Conservation (phyloP, 2,888 invertebrate genomes). For the Aproaerema taeniolella region DNA sequence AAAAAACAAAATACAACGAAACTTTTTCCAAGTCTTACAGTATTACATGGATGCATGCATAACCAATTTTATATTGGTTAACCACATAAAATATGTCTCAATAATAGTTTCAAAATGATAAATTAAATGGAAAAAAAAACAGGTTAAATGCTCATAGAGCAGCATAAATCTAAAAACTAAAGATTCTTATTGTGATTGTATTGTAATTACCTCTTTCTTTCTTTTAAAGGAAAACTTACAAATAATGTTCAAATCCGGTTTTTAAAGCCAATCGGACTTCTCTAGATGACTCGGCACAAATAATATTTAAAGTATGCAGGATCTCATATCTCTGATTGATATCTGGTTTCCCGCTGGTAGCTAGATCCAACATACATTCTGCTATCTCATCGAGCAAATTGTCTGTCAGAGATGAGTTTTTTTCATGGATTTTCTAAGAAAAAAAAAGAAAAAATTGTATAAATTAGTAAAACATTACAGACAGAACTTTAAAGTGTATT, state of each 20-base stretch:
- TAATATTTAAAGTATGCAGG: slow-evolving; percentile 43
- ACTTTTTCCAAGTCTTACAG: too few species aligned
- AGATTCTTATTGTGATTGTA: too few species aligned
- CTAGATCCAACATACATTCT: slow-evolving; percentile 44
- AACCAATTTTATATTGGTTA: too few species aligned
- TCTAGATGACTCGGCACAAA: slow-evolving; percentile 39
- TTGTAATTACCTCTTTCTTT: too few species aligned
- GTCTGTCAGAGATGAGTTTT: slow-evolving; percentile 36
- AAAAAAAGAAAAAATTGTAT: not conserved
- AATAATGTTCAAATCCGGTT: slow-evolving; percentile 38
- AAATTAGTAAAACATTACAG: too few species aligned
- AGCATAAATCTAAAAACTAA: too few species aligned
- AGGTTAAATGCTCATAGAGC: not conserved
- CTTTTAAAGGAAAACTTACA: too few species aligned
- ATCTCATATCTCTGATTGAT: slow-evolving; percentile 38
- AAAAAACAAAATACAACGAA: too few species aligned
- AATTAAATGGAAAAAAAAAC: not conserved
- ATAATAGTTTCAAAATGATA: not conserved
- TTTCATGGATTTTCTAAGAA: slow-evolving; percentile 38
- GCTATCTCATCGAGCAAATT: slow-evolving; percentile 39
- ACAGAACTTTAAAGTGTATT: too few species aligned
- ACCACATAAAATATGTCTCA: too few species aligned
- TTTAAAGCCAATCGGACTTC: slow-evolving; percentile 41
- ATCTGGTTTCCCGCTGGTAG: slow-evolving; percentile 32
- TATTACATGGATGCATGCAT: too few species aligned